These are phyloP conservation scores for Pachypanchax playfairii DNA, from an alignment of 2,113 vertebrate genomes.

Conservation along the genomic window DNA sequence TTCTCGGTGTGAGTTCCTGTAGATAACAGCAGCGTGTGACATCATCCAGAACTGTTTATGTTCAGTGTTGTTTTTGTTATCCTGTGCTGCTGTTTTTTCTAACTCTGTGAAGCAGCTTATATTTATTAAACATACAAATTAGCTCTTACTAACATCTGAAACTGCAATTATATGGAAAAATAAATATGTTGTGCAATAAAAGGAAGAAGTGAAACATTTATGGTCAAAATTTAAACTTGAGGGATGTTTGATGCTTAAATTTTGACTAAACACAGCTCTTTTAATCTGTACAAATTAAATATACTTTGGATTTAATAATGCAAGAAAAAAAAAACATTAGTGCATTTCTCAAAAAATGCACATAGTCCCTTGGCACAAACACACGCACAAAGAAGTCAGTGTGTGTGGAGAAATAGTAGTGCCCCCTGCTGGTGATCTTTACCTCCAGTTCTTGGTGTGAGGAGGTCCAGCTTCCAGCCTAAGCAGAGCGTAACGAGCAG, in stretches of 20 bases:
- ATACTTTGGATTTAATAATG: too few species aligned
- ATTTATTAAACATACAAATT: not conserved
- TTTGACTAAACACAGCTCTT: too few species aligned
- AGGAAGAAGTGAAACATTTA: too few species aligned
- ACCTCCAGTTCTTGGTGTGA: conserved; percentile 99
- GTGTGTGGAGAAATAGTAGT: not conserved
- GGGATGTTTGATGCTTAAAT: too few species aligned
- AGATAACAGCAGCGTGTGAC: not conserved
- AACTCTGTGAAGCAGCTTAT: not conserved
- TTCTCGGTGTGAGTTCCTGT: not conserved
- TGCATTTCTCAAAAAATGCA: too few species aligned
- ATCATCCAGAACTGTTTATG: not conserved
- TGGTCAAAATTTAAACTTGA: too few species aligned
- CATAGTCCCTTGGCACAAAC: too few species aligned
- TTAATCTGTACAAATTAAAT: too few species aligned
- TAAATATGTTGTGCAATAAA: too few species aligned
- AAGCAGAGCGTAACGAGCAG: conserved; percentile 90
- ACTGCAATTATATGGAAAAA: too few species aligned
- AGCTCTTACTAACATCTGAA: not conserved
- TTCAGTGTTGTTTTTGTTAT: not conserved
- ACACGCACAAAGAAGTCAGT: too few species aligned
- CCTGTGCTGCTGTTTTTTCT: not conserved
- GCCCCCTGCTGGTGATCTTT: not conserved
- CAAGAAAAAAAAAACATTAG: too few species aligned
- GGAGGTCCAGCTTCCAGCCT: conserved; percentile 94